These are phyloP conservation scores for Hetaerina titia DNA, from an alignment of 2,888 invertebrate species.

Conservation along the genomic window DNA sequence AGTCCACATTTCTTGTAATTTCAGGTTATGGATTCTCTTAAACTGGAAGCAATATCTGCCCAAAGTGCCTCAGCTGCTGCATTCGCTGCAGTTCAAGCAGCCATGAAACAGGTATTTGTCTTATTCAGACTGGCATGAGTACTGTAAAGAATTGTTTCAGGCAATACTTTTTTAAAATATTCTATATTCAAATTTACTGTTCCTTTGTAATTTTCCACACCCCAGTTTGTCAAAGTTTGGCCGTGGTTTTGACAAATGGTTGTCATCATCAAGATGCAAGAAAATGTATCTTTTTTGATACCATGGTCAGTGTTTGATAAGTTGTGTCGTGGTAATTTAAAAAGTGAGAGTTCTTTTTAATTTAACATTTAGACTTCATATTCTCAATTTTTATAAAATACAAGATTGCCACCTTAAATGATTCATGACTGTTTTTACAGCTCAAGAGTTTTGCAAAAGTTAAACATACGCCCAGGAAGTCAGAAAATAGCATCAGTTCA, in stretches of 20 bases:
- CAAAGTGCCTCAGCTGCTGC: conserved; percentile 58
- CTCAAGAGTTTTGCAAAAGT: conserved; percentile 11
- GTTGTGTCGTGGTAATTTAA: too few species aligned
- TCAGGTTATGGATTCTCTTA: conserved; percentile 48
- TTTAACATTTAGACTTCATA: background rate
- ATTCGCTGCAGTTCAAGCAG: conserved; percentile 46
- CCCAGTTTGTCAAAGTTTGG: too few species aligned
- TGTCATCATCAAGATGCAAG: background rate
- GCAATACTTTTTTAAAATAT: too few species aligned
- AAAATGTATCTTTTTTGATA: background rate
- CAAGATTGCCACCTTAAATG: background rate
- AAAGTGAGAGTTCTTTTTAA: background rate
- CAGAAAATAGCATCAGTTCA: conserved; percentile 23
- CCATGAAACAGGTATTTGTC: conserved; percentile 40
- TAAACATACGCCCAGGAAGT: background rate
- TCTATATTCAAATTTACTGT: too few species aligned
- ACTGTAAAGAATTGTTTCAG: too few species aligned
- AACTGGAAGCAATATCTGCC: conserved; percentile 53
- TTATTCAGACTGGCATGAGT: background rate
- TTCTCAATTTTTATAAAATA: too few species aligned
- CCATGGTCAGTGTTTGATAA: background rate
- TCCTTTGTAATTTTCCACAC: too few species aligned
- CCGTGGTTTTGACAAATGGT: too few species aligned
- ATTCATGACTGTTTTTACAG: background rate
- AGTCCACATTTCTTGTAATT: background rate